Conservation (phyloP, 2,113 vertebrate genomes). For the Pristiophorus japonicus region DNA sequence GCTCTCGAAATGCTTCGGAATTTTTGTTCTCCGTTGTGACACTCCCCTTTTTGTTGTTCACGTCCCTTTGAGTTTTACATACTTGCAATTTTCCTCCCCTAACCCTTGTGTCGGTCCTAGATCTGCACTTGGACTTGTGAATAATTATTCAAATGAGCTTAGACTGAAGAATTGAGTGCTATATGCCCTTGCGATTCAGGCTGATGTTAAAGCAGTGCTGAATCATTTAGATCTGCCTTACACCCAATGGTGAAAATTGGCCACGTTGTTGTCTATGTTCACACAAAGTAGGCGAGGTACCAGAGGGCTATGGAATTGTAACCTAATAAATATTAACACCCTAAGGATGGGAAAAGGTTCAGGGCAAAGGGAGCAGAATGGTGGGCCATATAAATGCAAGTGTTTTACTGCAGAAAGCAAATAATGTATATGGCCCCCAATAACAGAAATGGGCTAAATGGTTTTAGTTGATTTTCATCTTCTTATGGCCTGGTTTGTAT, state of each 20-base stretch:
- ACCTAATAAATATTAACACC: background rate
- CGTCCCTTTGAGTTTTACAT: background rate
- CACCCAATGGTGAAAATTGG: background rate
- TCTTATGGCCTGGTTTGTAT: background rate
- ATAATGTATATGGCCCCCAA: no score
- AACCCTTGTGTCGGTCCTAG: background rate
- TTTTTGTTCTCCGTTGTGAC: background rate
- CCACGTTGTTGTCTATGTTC: background rate
- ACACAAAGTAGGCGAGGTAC: background rate
- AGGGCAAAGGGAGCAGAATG: background rate
- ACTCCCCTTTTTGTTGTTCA: background rate
- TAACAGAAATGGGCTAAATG: no score
- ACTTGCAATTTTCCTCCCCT: background rate
- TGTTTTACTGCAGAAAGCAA: no score
- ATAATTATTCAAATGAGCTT: constrained; percentile 19
- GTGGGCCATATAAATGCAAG: background rate
- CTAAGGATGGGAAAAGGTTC: background rate
- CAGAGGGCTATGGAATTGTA: background rate
- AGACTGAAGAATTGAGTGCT: background rate
- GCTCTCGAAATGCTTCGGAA: background rate
- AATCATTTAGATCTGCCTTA: background rate
- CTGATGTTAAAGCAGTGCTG: background rate
- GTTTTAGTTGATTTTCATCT: background rate
- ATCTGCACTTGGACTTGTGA: background rate
- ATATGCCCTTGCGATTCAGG: background rate